A percentile compares a stretch with the other conserved stretches of the same genome.
Conservation (phyloP, 2,888 invertebrate genomes). For the Diarsia mendica region DNA sequence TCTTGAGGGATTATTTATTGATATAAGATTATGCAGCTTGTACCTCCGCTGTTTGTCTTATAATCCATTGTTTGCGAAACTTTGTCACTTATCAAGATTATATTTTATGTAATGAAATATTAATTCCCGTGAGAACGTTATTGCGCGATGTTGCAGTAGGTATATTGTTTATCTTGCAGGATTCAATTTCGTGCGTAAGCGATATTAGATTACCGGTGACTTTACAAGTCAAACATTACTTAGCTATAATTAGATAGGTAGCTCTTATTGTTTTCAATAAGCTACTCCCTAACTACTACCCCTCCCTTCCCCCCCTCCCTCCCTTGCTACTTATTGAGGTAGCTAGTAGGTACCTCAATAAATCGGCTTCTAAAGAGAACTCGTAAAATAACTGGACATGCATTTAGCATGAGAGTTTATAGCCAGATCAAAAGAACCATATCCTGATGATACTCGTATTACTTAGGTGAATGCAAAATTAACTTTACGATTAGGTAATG, state of each 20-base stretch:
- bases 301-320: no score
- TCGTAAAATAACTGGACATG: slow-evolving; percentile 23
- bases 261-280: slow-evolving; percentile 23
- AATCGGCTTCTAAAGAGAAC: slow-evolving; percentile 1
- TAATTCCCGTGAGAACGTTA: slow-evolving; percentile 60
- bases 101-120: slow-evolving; percentile 57
- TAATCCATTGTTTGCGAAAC: slow-evolving; percentile 58
- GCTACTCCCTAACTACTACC: no score
- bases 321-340: no score
- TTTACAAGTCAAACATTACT: slow-evolving; percentile 23
- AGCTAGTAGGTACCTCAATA: no score
- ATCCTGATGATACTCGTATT: slow-evolving; percentile 12
- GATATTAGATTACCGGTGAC: slow-evolving; percentile 46
- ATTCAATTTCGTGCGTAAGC: slow-evolving; percentile 51
- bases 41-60: slow-evolving; percentile 37
- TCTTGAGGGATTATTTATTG: slow-evolving; percentile 59
- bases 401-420: slow-evolving; percentile 22
- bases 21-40: slow-evolving; percentile 51
- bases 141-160: slow-evolving; percentile 42
- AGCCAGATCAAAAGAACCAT: slow-evolving; percentile 28
- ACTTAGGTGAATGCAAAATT: slow-evolving; percentile 11
- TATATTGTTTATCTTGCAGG: slow-evolving; percentile 38
- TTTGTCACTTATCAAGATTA: slow-evolving; percentile 58
- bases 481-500: slow-evolving; percentile 14
- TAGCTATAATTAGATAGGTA: slow-evolving; percentile 9